Conservation (phyloP, 2,113 vertebrate genomes). For the Lathamus discolor region DNA sequence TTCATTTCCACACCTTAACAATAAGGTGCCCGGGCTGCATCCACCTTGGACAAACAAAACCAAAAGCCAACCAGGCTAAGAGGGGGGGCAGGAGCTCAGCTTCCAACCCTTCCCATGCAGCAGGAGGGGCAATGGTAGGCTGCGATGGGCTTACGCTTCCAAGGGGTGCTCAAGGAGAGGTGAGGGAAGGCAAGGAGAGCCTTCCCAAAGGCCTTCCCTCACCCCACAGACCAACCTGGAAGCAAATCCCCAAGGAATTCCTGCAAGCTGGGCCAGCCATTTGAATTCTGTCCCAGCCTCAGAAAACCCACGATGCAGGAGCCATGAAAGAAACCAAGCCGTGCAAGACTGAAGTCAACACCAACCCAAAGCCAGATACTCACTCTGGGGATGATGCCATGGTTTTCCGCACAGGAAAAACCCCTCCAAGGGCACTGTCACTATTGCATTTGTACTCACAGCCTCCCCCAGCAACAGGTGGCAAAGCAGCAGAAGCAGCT, state of each 20-base stretch:
- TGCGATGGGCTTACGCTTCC: rapidly evolving
- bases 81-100: not conserved
- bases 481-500: not conserved
- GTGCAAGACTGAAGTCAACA: not conserved
- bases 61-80: too few species aligned
- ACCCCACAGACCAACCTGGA: rapidly evolving
- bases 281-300: not conserved
- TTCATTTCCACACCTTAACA: not conserved
- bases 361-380: not conserved
- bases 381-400: rapidly evolving
- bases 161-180: not conserved
- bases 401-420: too few species aligned
- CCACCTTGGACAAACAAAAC: rapidly evolving
- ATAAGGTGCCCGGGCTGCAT: not conserved
- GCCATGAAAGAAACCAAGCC: not conserved
- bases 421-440: not conserved
- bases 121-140: not conserved
- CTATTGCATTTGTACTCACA: not conserved
- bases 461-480: not conserved
- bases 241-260: not conserved
- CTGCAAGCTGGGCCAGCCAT: rapidly evolving
- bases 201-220: not conserved
- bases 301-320: not conserved
- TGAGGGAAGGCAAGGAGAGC: not conserved
- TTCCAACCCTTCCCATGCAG: not conserved